Base-by-base conservation (phyloP, 2,888 invertebrate species). In the Polylopha cassiicola region DNA sequence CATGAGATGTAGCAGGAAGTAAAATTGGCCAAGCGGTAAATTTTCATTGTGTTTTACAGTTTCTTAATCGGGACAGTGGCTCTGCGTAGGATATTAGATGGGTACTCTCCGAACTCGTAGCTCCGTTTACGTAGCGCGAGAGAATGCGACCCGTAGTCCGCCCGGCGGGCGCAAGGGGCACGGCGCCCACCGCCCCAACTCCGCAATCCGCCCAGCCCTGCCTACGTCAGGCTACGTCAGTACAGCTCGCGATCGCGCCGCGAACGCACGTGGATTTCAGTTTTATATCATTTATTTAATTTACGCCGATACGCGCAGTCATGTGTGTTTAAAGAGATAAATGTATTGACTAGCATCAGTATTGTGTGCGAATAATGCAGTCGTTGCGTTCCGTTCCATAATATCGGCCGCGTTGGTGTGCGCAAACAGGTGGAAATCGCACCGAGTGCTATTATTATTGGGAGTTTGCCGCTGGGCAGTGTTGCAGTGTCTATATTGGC, bases 71-170 rank as follows among this genome's bases (percentile, higher is more conserved):
- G n/a, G n/a, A n/a, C n/a, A n/a, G n/a, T n/a, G n/a, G n/a, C n/a
- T n/a, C n/a, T n/a, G n/a, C n/a, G n/a, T n/a, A n/a, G n/a, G n/a
- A n/a, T n/a, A n/a, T n/a, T n/a, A n/a, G n/a, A n/a, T n/a, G n/a
- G n/a, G n/a, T n/a, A n/a, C n/a, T n/a, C n/a, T n/a, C n/a, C 28
- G 70, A 71, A 70, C 55, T 67, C 72, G 74, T 73, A 75, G 76
- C 66, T 60, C 53, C 48, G 59, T 67, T 71, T 57, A 61, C 73
- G 78, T 79, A 80, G 79, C 70, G 59, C 61, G 55, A 62, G 79
- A 77, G 78, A 79, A 64, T 62, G 67, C 58, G 65, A 63, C 56
- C 55, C 67, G 73, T 76, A 73, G 74, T 62, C 60, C 54, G 56
- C 57, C 57, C 72, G 70, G 75, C 62, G 37, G 46, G 58, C 53